Percentiles rank a stretch among this genome's conserved stretches.
phyloP scores from a whole-genome alignment of 2,113 vertebrate species.

The Tonatia bakeri region DNA sequence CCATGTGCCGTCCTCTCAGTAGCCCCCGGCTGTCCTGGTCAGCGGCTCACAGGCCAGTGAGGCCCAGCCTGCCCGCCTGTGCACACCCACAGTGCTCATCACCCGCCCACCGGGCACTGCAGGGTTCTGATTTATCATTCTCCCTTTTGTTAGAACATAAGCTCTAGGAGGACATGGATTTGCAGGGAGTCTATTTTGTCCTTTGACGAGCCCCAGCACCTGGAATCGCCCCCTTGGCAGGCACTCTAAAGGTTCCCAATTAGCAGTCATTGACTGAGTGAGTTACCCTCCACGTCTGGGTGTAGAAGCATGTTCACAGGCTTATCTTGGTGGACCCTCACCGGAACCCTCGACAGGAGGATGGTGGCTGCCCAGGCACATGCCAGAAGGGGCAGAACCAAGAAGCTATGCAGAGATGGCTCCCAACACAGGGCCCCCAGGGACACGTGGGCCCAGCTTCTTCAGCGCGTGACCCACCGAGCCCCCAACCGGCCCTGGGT shows the following conservation, averaged over 20 bases:
- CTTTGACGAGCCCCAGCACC: neutral
- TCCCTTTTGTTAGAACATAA: neutral
- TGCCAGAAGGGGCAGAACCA: neutral
- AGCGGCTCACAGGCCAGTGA: neutral
- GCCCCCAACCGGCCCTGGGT: neutral
- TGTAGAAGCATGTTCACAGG: fast-evolving
- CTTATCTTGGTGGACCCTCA: fast-evolving
- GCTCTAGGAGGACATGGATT: neutral
- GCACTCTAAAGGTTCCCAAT: neutral
- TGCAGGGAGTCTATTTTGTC: neutral
- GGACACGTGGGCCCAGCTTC: neutral
- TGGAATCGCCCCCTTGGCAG: neutral
- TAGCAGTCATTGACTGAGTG: fast-evolving
- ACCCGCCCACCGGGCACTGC: neutral
- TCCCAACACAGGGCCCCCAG: neutral
- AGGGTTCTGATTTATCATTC: too few species aligned
- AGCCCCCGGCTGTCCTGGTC: neutral
- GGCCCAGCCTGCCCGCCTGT: neutral
- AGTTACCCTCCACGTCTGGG: fast-evolving
- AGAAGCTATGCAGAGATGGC: fast-evolving
- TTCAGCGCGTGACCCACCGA: fast-evolving
- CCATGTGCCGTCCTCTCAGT: neutral
- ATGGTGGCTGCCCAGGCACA: neutral
- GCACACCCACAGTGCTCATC: neutral
- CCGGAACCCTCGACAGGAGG: neutral